A percentile compares a stretch with the other conserved stretches of the same genome.
Conservation (phyloP, 2,113 vertebrate species). For the Castor canadensis region DNA sequence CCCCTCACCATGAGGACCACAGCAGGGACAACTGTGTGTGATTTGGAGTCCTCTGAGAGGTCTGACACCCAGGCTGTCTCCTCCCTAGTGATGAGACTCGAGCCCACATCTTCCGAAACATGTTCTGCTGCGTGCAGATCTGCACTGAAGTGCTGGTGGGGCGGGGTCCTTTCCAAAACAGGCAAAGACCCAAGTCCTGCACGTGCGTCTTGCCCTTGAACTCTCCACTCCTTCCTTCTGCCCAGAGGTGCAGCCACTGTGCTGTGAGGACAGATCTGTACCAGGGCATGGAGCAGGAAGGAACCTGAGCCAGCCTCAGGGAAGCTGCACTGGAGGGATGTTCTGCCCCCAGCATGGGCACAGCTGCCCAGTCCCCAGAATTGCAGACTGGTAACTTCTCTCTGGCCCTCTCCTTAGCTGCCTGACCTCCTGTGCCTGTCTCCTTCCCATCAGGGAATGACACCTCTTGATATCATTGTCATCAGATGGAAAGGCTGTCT, state of each 20-base stretch:
- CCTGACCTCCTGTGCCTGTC: not conserved
- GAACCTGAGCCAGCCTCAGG: not conserved
- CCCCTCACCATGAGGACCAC: not conserved
- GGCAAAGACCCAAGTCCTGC: not conserved
- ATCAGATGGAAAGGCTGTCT: not conserved
- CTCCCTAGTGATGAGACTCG: too few species aligned
- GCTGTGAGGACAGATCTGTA: not conserved
- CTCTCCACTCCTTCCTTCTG: not conserved
- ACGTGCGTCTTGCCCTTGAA: not conserved
- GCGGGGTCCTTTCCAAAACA: not conserved
- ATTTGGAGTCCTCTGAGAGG: too few species aligned
- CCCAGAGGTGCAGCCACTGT: not conserved
- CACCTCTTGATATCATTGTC: not conserved
- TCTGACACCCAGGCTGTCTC: too few species aligned
- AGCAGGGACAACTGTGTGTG: not conserved
- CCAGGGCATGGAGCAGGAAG: too few species aligned
- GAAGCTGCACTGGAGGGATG: not conserved
- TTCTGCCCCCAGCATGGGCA: not conserved
- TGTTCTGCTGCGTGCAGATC: too few species aligned
- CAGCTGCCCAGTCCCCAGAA: not conserved
- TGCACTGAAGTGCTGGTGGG: not conserved
- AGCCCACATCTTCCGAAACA: too few species aligned
- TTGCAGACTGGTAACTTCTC: not conserved
- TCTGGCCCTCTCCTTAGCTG: not conserved
- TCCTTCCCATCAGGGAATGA: not conserved